phyloP scores from a whole-genome alignment of 2,888 invertebrate species.

The Bellardia pandia region DNA sequence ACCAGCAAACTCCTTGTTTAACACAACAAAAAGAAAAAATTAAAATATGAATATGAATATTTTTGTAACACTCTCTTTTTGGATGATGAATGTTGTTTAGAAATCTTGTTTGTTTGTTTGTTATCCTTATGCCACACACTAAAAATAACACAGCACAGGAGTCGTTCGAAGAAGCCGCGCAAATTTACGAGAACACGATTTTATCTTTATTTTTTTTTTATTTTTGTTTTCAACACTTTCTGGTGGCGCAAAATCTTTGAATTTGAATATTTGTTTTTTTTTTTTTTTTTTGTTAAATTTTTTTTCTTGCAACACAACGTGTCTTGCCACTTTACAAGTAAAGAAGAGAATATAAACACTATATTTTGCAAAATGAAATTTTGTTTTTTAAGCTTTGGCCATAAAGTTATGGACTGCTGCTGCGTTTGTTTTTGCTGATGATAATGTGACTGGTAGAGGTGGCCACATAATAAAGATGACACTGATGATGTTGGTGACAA shows the following conservation, averaged over 20 bases:
- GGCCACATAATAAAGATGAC: slow-evolving; percentile 48
- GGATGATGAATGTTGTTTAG: slow-evolving; percentile 33
- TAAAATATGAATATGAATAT: neutral
- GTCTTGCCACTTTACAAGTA: slow-evolving; percentile 35
- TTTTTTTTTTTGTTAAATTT: slow-evolving; percentile 1
- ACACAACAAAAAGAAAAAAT: too few species aligned
- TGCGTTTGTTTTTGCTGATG: slow-evolving; percentile 27
- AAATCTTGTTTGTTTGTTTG: slow-evolving; percentile 2
- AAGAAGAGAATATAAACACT: slow-evolving; percentile 52
- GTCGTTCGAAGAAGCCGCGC: slow-evolving; percentile 59
- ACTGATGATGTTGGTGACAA: slow-evolving; percentile 28
- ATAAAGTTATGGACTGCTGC: slow-evolving; percentile 44
- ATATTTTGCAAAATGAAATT: slow-evolving; percentile 28
- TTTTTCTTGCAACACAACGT: slow-evolving; percentile 60
- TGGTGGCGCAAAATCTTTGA: slow-evolving; percentile 65
- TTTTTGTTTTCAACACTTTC: slow-evolving; percentile 25
- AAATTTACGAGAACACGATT: slow-evolving; percentile 52
- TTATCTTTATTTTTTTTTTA: slow-evolving; percentile 1
- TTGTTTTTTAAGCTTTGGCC: slow-evolving; percentile 22
- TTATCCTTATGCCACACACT: slow-evolving; percentile 44
- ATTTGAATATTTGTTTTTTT: slow-evolving; percentile 45
- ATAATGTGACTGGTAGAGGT: slow-evolving; percentile 36
- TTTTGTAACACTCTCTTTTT: slow-evolving; percentile 25
- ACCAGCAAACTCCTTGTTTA: slow-evolving; percentile 20
- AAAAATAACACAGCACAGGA: slow-evolving; percentile 11